A percentile compares a stretch with the other conserved stretches of the same genome.
These are phyloP conservation scores for Diogma glabrata DNA, from an alignment of 2,888 invertebrate species.

Conservation along the genomic window DNA sequence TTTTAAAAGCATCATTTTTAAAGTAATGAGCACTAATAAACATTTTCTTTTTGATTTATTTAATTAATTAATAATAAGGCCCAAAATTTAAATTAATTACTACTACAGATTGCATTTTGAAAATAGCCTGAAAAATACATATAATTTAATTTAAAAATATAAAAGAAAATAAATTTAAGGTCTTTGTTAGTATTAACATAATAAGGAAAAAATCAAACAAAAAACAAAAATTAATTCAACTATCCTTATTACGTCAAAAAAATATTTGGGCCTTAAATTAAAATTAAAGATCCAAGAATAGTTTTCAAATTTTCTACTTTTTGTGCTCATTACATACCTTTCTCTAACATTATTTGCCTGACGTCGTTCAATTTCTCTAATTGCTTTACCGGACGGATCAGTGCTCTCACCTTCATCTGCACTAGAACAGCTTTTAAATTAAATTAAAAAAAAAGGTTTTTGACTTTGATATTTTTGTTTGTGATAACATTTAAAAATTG, in stretches of 20 bases:
- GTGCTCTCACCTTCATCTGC: constrained; percentile 63
- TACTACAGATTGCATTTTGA: constrained; percentile 6
- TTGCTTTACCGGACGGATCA: constrained; percentile 80
- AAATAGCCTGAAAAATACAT: neutral
- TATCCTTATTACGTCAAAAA: constrained; percentile 10
- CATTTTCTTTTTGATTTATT: neutral
- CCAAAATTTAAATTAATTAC: constrained; percentile 2
- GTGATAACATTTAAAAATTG: neutral
- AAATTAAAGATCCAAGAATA: neutral
- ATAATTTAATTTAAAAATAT: too few species aligned
- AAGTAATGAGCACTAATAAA: constrained; percentile 3
- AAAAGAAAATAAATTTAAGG: constrained; percentile 1
- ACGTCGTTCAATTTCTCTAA: constrained; percentile 86
- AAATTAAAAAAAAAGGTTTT: constrained; percentile 10
- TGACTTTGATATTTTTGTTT: neutral
- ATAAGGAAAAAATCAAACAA: constrained; percentile 7
- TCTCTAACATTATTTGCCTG: constrained; percentile 97
- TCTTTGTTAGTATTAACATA: neutral
- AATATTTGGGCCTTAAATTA: constrained; percentile 13
- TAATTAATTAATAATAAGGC: neutral
- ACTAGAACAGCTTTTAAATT: constrained; percentile 50
- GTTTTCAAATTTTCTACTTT: constrained; percentile 11
- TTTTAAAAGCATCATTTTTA: too few species aligned
- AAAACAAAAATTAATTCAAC: constrained; percentile 4
- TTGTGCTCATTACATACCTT: constrained; percentile 52